A percentile compares a stretch with the other conserved stretches of the same genome.
Conservation (phyloP, 2,113 vertebrate genomes). For the Psettodes erumei region DNA sequence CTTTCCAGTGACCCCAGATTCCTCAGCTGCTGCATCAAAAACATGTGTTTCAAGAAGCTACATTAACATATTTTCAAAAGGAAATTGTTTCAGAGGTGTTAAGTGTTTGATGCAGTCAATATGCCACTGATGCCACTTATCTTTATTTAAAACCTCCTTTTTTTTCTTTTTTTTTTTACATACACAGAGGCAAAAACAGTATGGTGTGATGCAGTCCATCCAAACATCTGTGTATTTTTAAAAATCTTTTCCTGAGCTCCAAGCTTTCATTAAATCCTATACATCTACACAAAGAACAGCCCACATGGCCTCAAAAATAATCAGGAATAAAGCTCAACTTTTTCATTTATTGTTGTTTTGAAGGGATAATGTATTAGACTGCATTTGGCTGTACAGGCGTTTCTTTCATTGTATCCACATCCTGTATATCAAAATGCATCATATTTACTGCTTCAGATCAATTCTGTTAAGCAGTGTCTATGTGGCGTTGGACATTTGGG, state of each 20-base stretch:
- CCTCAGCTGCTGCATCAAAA: slow-evolving; percentile 35
- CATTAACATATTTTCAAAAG: slow-evolving; percentile 59
- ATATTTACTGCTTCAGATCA: background rate
- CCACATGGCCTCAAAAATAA: background rate
- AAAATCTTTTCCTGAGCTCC: background rate
- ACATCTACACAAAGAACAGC: background rate
- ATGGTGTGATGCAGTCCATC: slow-evolving; percentile 7
- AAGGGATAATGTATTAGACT: background rate
- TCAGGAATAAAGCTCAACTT: slow-evolving; percentile 4
- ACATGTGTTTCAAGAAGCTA: slow-evolving; percentile 19
- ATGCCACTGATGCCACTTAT: slow-evolving; percentile 30
- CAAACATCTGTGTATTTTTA: background rate
- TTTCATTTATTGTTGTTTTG: background rate
- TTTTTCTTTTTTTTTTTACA: slow-evolving; percentile 38
- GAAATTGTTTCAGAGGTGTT: slow-evolving; percentile 19
- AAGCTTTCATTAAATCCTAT: slow-evolving; percentile 9
- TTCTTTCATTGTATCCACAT: slow-evolving; percentile 21
- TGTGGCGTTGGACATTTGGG: background rate
- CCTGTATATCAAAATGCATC: background rate
- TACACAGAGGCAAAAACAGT: slow-evolving; percentile 15
- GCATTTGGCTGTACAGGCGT: background rate
- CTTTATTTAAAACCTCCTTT: slow-evolving; percentile 30
- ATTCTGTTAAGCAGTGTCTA: slow-evolving; percentile 2
- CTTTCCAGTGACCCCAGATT: slow-evolving; percentile 32
- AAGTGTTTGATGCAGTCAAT: slow-evolving; percentile 52